Evolutionary conservation across 2,888 invertebrate species (phyloP).

Genomic region (Cephus pygmeus): DNA sequence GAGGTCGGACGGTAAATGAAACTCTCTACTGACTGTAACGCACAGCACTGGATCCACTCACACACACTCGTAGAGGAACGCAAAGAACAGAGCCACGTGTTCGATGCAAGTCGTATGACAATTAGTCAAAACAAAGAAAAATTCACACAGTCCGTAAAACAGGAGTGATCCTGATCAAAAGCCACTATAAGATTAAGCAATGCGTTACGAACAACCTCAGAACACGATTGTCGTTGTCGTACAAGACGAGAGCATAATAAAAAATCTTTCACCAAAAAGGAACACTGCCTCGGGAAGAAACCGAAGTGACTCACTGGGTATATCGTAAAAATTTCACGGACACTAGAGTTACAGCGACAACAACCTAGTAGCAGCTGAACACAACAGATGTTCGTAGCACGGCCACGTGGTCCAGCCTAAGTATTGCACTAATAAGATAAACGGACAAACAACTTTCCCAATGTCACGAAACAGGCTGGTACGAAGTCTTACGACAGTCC

Average conservation of each 20-base stretch:
- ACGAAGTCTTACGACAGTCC: neutral
- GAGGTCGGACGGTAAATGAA: neutral
- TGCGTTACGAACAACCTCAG: neutral
- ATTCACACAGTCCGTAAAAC: neutral
- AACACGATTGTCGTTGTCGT: neutral
- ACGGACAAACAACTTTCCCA: neutral
- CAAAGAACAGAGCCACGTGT: neutral
- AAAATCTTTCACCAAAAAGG: neutral
- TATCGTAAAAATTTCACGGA: neutral
- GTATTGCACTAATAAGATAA: neutral
- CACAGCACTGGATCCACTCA: neutral
- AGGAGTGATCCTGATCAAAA: neutral
- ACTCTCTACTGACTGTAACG: neutral
- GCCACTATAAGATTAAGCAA: neutral
- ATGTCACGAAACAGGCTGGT: neutral
- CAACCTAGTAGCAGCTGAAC: neutral
- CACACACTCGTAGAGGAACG: neutral
- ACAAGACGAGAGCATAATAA: neutral
- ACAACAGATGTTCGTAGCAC: neutral
- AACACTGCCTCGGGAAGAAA: neutral
- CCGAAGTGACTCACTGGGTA: neutral
- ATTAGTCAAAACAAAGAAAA: neutral
- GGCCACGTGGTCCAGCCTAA: neutral
- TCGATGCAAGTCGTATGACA: neutral
- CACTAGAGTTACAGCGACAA: neutral